Base-by-base conservation (phyloP, 2,797 vertebrate genomes). In the Phaenicophaeus curvirostris region DNA sequence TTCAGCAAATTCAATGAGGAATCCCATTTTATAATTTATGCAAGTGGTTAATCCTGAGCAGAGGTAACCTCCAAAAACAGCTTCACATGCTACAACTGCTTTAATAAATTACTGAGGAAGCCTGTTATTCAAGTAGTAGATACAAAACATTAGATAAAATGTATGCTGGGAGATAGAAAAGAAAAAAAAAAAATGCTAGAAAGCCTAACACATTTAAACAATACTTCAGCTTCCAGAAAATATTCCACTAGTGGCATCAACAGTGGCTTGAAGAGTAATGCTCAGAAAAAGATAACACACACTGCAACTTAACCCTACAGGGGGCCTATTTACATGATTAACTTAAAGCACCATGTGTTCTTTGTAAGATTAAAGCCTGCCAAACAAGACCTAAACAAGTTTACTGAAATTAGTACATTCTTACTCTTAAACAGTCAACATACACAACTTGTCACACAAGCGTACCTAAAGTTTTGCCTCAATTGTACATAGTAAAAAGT, bases 401-500 rank as follows among this genome's bases (percentile, higher is more conserved):
- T 55, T 41, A 86, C 12, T 94, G 80, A 93, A 94, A 93, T 91
- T 27, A 91, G 69, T 66, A 76, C 39, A 46, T 62, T 94, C 74
- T 67, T 50, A 41, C 67, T 95, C 85, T 77, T 50, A 55, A 80
- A 87, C 68, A 90, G 31, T 75, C 53, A 95, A 71, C 79, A 79
- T 48, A 75, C 81, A 95, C 75, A 78, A 85, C 90, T 68, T 2
- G 15, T 90, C 95, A 95, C 95, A 93, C 92, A 81, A 55, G 93
- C 55, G 5, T 92, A 96, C 91, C 96, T 96, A 95, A 96, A 75
- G 68, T 51, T 93, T 83, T 96, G 95, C 85, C 90, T 63, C 93
- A 95, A 95, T 50, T 42, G 87, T 95, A 96, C 73, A 90, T 67
- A 96, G 96, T 44, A 97, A 95, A 94, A 96, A 95, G 73, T 76